A percentile compares a stretch with the other conserved stretches of the same genome.
These are phyloP conservation scores for Globicephala melas DNA, from an alignment of 2,113 vertebrate genomes.

Conservation along the genomic window DNA sequence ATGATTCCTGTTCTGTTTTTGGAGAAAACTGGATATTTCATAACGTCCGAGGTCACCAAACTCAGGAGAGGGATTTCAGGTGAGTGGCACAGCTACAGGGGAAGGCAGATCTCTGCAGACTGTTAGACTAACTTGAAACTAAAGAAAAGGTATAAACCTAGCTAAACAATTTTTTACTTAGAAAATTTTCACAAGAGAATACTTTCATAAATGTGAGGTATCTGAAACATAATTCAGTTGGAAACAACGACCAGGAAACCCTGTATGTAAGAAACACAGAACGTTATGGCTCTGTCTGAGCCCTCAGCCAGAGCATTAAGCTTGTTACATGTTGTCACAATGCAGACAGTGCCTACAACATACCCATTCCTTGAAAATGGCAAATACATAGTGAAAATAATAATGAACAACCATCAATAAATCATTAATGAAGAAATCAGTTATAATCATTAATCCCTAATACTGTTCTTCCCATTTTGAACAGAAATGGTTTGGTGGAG, in stretches of 20 bases:
- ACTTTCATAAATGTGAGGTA: background rate
- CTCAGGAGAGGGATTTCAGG: background rate
- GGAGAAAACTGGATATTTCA: background rate
- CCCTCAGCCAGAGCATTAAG: background rate
- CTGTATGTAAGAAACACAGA: background rate
- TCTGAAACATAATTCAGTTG: background rate
- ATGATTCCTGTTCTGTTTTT: background rate
- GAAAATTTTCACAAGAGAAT: background rate
- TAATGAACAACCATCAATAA: background rate
- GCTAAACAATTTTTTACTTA: background rate
- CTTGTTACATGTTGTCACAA: background rate
- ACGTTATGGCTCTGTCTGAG: background rate
- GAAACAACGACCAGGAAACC: background rate
- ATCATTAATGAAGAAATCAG: background rate
- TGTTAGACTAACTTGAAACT: background rate
- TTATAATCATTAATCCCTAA: background rate
- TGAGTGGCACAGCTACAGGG: background rate
- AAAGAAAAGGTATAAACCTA: background rate
- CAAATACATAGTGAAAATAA: background rate
- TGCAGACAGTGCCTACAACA: background rate
- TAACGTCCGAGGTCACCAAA: background rate
- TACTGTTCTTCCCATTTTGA: background rate
- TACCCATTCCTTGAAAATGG: background rate
- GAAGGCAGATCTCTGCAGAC: rapidly evolving
- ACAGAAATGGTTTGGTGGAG: background rate